phyloP scores from a whole-genome alignment of 1,140 invertebrate species.

The Orchestia grillus region DNA sequence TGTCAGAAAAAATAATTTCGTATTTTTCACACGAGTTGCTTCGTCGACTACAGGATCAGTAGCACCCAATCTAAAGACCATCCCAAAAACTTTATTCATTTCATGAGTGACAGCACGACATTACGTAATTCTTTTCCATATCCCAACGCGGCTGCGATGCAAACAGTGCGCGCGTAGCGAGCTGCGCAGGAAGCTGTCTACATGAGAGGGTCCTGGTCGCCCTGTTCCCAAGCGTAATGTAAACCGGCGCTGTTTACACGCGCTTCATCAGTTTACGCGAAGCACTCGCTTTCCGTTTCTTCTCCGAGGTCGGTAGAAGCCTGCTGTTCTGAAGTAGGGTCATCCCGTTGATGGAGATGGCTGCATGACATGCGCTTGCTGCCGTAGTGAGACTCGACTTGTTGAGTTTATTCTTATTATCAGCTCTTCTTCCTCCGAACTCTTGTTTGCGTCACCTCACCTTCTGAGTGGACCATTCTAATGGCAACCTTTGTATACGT shows the following conservation, averaged over 20 bases:
- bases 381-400: not conserved
- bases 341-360: not conserved
- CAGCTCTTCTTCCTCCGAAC: not conserved
- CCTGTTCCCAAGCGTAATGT: slow-evolving; percentile 22
- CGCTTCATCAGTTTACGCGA: not conserved
- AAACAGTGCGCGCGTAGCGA: not conserved
- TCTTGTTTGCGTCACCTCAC: not conserved
- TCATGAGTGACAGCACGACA: no score
- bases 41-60: no score
- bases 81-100: no score
- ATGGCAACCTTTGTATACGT: not conserved
- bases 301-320: not conserved
- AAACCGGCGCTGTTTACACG: slow-evolving; percentile 32
- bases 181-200: not conserved
- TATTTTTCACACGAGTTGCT: no score
- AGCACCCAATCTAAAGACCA: no score
- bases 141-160: not conserved
- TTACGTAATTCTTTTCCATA: not conserved
- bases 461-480: not conserved
- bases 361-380: no score
- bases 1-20: not conserved
- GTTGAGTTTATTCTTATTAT: not conserved
- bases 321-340: not conserved
- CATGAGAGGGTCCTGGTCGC: slow-evolving; percentile 10
- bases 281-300: not conserved